Conservation (phyloP, 2,113 vertebrate genomes). For the Urocolius indicus region DNA sequence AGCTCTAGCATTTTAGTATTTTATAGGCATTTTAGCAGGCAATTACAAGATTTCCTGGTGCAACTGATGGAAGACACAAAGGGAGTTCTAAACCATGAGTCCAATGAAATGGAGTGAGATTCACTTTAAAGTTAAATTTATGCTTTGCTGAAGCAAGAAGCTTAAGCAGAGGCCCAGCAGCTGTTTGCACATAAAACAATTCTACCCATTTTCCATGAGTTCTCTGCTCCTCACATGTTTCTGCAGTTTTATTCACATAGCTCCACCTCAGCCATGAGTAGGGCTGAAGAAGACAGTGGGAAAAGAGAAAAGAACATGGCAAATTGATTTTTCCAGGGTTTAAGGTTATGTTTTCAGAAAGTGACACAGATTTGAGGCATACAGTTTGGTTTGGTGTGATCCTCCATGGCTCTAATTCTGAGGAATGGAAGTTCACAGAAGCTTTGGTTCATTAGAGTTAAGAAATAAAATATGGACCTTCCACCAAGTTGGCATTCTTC, state of each 20-base stretch:
- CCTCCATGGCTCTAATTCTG: accelerated
- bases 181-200: not conserved
- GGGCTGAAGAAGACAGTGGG: not conserved
- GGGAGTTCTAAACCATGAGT: not conserved
- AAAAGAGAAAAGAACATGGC: accelerated
- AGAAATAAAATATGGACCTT: not conserved
- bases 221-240: not conserved
- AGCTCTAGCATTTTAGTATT: not conserved
- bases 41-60: not conserved
- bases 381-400: not conserved
- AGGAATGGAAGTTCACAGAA: not conserved
- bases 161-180: not conserved
- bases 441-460: not conserved
- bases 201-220: not conserved
- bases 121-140: not conserved
- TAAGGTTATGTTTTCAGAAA: not conserved
- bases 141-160: not conserved
- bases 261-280: accelerated
- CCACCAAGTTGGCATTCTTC: not conserved
- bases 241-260: not conserved
- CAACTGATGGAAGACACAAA: not conserved
- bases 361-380: accelerated
- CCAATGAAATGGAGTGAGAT: not conserved
- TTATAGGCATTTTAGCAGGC: not conserved
- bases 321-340: not conserved